Base-by-base conservation (phyloP, 2,113 vertebrate genomes). In the Hirundichthys speculiger region DNA sequence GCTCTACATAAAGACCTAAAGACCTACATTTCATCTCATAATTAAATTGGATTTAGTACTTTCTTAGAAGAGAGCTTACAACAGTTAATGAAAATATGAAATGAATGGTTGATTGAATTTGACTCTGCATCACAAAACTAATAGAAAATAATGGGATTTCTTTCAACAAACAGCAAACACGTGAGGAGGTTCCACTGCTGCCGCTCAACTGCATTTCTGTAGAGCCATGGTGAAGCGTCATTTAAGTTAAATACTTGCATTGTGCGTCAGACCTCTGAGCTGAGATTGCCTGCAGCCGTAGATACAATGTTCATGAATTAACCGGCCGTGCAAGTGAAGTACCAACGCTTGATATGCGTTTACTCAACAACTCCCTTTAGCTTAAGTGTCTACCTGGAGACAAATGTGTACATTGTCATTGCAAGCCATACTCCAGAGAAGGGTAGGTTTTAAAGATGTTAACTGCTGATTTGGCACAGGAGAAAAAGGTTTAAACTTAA, bases 301-400 rank as follows among this genome's bases (percentile, higher is more conserved):
- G 30, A 19, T 25, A 78, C 60, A 47, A 15, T 63, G 62, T 80
- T 64, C 73, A 41, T 53, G 16, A 64, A n/a, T n/a, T n/a, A n/a
- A n/a, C n/a, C n/a, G n/a, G n/a, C n/a, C n/a, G n/a, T n/a, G n/a
- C n/a, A n/a, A n/a, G n/a, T n/a, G n/a, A n/a, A n/a, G n/a, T n/a
- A n/a, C n/a, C n/a, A n/a, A n/a, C n/a, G n/a, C n/a, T 34, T 18
- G 18, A 45, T 8, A 11, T 45, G 30, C 30, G 11, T 8, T 19
- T 19, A 12, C n/a, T 5, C 41, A 43, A 34, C 25, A 52, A n/a
- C 24, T 39, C 24, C 21, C 12, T 27, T 11, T 48, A 20, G 48
- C 24, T 66, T 52, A 43, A 5, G 13, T 24, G 30, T 15, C 43
- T 55, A 63, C 66, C 57, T 24, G 1, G 2, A 50, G 66, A 39